These are phyloP conservation scores for Enteromius mattozi DNA, from an alignment of 2,797 vertebrate species.

Conservation along the genomic window DNA sequence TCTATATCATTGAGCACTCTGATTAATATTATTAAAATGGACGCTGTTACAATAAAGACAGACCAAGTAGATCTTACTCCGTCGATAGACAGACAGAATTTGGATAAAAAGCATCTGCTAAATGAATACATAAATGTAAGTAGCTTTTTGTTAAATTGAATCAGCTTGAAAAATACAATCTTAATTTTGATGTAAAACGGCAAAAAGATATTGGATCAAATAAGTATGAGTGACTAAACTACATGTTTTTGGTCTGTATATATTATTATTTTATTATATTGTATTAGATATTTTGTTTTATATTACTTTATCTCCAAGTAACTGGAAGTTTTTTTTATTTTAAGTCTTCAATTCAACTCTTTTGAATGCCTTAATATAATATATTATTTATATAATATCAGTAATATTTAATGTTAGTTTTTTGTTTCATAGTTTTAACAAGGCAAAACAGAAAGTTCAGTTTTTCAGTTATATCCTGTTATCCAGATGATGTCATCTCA, in stretches of 20 bases:
- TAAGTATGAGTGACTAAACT: not conserved
- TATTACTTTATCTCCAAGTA: not conserved
- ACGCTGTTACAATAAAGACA: not conserved
- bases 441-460: not conserved
- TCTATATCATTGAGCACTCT: not conserved
- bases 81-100: not conserved
- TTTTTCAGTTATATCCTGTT: not conserved
- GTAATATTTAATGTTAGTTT: not conserved
- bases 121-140: not conserved
- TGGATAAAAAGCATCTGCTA: not conserved
- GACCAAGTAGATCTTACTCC: not conserved
- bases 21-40: not conserved
- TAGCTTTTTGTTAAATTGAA: not conserved
- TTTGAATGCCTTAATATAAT: not conserved
- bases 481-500: not conserved
- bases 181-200: not conserved
- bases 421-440: not conserved
- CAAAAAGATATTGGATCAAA: not conserved
- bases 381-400: not conserved
- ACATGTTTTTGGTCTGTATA: not conserved
- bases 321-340: not conserved
- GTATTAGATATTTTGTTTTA: not conserved
- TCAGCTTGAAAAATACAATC: not conserved
- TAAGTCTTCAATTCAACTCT: not conserved
- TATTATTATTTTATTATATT: not conserved